phyloP scores from a whole-genome alignment of 2,113 vertebrate species.

The Melospiza melodia region DNA sequence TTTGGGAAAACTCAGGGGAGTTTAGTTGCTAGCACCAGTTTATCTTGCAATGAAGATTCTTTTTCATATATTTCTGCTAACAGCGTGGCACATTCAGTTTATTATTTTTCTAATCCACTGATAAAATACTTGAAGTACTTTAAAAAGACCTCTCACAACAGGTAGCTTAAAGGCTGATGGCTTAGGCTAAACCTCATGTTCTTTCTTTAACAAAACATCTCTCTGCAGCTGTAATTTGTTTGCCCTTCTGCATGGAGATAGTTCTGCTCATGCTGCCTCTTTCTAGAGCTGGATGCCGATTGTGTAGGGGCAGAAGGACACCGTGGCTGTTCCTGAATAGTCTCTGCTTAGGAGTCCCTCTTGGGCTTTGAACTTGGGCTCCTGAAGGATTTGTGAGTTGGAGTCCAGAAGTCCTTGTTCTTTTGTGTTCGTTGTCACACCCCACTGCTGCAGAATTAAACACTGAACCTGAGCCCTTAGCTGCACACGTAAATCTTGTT shows the following conservation, averaged over 20 bases:
- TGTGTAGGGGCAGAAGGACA: background rate
- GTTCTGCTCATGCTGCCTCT: background rate
- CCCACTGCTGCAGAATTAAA: background rate
- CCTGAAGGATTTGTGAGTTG: background rate
- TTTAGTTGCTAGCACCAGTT: background rate
- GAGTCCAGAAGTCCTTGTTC: background rate
- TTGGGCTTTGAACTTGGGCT: background rate
- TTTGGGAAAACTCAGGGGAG: background rate
- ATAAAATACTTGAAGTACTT: background rate
- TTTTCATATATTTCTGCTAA: background rate
- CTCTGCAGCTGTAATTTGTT: background rate
- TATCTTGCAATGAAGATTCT: background rate
- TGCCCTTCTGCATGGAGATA: background rate
- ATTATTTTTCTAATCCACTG: background rate
- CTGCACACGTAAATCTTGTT: background rate
- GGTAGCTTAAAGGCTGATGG: background rate
- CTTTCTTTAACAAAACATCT: background rate
- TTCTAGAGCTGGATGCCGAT: background rate
- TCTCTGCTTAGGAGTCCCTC: background rate
- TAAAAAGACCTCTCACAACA: background rate
- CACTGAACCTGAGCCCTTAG: background rate
- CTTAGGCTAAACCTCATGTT: background rate
- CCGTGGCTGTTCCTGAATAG: background rate
- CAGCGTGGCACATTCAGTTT: background rate
- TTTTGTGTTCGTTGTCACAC: background rate